These are phyloP conservation scores for Erebia palarica DNA, from an alignment of 2,888 invertebrate species.

Conservation along the genomic window DNA sequence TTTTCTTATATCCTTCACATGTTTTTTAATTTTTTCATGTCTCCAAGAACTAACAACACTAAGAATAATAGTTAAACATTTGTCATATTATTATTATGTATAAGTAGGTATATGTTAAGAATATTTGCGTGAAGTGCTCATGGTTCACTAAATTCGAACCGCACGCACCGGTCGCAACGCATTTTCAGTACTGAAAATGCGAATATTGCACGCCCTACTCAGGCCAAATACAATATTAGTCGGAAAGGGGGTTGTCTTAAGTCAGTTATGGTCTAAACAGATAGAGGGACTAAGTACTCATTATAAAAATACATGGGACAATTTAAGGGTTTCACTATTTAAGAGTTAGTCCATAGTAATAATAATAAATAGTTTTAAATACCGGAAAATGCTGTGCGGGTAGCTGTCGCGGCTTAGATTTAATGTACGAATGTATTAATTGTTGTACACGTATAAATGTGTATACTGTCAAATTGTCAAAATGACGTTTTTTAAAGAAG, in stretches of 20 bases:
- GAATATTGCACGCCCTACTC: too few relatives aligned
- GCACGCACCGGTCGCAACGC: background rate
- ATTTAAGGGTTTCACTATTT: too few relatives aligned
- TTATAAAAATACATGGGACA: too few relatives aligned
- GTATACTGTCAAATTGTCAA: background rate
- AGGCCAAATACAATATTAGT: too few relatives aligned
- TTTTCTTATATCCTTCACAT: background rate
- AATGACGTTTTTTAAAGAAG: too few relatives aligned
- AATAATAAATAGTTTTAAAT: too few relatives aligned
- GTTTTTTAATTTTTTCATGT: slow-evolving; percentile 5
- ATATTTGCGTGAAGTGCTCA: background rate
- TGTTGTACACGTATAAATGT: slow-evolving; percentile 13
- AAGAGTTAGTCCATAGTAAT: too few relatives aligned
- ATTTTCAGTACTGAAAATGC: background rate
- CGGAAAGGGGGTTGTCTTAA: too few relatives aligned
- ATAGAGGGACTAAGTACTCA: too few relatives aligned
- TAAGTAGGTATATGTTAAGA: slow-evolving; percentile 3
- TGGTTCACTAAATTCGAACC: background rate
- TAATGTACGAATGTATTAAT: background rate
- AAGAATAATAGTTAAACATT: slow-evolving; percentile 8
- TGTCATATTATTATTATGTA: slow-evolving; percentile 3
- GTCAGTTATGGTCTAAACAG: too few relatives aligned
- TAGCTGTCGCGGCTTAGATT: background rate
- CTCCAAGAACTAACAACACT: background rate
- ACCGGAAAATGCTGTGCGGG: background rate